Evolutionary conservation across 2,113 vertebrate genomes (phyloP).

Genomic region (Excalfactoria chinensis): DNA sequence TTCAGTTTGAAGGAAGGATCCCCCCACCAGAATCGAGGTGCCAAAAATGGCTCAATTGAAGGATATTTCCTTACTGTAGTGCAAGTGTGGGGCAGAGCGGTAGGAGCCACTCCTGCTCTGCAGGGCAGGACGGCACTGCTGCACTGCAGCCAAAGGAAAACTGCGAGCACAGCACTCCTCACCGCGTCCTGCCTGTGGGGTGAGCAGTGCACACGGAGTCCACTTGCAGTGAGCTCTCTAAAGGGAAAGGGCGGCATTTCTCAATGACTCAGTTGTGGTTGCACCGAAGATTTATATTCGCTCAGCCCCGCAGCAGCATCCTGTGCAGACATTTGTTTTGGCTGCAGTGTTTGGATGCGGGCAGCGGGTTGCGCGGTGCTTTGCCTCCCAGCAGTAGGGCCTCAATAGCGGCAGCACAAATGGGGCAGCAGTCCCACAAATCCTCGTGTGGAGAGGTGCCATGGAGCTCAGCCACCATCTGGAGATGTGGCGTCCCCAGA

Average conservation of each 20-base stretch:
- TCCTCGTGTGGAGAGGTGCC: accelerated
- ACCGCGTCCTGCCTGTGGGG: background rate
- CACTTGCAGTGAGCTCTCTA: accelerated
- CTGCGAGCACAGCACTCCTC: background rate
- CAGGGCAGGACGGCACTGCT: background rate
- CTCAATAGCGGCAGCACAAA: background rate
- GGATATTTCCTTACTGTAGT: accelerated
- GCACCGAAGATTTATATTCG: background rate
- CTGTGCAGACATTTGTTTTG: slow-evolving; percentile 55
- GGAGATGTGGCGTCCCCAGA: background rate
- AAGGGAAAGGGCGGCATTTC: background rate
- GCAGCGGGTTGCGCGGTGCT: background rate
- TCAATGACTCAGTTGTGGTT: background rate
- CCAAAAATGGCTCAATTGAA: background rate
- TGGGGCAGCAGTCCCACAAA: background rate
- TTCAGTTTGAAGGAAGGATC: background rate
- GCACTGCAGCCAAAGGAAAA: background rate
- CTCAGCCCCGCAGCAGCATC: background rate
- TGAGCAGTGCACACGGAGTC: background rate
- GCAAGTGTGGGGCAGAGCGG: background rate
- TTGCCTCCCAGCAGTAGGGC: accelerated
- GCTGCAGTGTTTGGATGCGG: background rate
- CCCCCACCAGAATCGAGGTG: accelerated
- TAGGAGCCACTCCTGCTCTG: background rate
- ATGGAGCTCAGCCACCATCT: background rate